Evolutionary conservation across 2,797 vertebrate genomes (phyloP).

Genomic region (Pangasius larnaudii): DNA sequence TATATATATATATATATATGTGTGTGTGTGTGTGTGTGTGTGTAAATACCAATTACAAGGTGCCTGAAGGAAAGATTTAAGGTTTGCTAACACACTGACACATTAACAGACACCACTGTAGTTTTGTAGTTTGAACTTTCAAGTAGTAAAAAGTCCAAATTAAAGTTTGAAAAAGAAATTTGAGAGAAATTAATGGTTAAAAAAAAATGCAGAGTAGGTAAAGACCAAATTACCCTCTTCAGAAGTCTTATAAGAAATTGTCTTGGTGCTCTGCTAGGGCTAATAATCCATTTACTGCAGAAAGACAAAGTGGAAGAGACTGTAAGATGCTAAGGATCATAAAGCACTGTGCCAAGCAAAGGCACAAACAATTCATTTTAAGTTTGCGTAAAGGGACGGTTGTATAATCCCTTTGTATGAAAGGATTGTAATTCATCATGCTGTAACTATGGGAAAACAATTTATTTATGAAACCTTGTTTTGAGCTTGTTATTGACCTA

Average conservation of each 20-base stretch:
- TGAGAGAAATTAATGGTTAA: background rate
- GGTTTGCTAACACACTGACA: background rate
- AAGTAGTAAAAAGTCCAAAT: background rate
- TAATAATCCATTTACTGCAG: slow-evolving; percentile 13
- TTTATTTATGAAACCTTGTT: background rate
- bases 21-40: too few relatives aligned
- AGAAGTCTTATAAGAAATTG: background rate
- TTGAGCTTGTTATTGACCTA: background rate
- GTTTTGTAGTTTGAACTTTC: background rate
- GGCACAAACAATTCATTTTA: background rate
- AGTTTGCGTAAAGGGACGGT: background rate
- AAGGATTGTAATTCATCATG: background rate
- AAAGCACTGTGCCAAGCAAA: background rate
- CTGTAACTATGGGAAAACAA: background rate
- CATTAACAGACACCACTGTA: background rate
- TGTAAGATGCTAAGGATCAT: background rate
- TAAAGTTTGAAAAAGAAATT: background rate
- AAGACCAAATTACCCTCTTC: slow-evolving; percentile 15
- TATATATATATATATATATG: too few relatives aligned
- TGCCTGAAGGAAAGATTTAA: background rate
- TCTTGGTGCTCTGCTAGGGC: background rate
- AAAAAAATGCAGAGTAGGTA: background rate
- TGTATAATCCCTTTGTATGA: background rate
- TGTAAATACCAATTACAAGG: too few relatives aligned
- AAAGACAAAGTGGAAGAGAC: slow-evolving; percentile 3